A percentile compares a stretch with the other conserved stretches of the same genome.
phyloP scores from a whole-genome alignment of 2,113 vertebrate species.

The Neodon shergylaensis region DNA sequence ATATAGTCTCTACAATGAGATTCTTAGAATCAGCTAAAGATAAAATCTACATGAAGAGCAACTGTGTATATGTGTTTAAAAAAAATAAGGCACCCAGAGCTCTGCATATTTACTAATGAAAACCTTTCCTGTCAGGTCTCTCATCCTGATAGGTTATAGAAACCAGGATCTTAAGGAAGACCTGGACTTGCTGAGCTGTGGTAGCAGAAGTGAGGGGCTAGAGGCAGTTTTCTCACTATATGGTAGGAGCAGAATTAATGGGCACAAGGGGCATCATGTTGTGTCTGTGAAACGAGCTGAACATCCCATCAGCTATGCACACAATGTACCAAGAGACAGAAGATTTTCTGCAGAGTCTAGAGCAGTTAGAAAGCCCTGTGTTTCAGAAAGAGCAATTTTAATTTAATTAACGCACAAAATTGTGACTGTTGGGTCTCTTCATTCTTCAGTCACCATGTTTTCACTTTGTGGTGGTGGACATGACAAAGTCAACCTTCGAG shows the following conservation, averaged over 20 bases:
- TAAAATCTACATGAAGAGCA: background rate
- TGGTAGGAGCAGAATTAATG: background rate
- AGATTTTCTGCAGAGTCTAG: background rate
- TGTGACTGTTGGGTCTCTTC: background rate
- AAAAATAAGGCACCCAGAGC: background rate
- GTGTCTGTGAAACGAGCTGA: background rate
- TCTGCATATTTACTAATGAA: background rate
- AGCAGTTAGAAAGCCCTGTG: background rate
- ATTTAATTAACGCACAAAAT: background rate
- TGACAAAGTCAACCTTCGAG: background rate
- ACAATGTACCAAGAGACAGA: background rate
- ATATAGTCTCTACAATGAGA: background rate
- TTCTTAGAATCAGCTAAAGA: background rate
- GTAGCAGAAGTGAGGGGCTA: background rate
- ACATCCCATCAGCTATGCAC: background rate
- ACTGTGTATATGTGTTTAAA: background rate
- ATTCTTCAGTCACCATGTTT: background rate
- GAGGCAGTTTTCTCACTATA: background rate
- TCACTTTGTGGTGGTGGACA: background rate
- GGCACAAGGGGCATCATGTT: background rate
- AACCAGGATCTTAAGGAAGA: background rate
- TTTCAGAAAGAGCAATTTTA: background rate
- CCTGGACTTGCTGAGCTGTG: background rate
- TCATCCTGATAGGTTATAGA: background rate
- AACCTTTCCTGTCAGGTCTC: background rate